Percentiles rank a stretch among this genome's conserved stretches.
phyloP scores from a whole-genome alignment of 2,888 invertebrate species.

The Clunio marinus region DNA sequence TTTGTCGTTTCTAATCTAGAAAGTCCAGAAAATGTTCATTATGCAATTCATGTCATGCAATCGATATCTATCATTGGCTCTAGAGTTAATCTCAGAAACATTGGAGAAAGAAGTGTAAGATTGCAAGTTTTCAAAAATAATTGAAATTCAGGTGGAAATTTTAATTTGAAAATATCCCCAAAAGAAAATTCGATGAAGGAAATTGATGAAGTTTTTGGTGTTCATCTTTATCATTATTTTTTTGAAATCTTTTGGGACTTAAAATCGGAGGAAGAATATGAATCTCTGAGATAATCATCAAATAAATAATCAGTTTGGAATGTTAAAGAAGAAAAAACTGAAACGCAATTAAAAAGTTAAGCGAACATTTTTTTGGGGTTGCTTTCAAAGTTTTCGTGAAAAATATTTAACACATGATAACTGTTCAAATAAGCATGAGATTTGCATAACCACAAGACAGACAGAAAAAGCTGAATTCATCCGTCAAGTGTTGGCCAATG shows the following conservation, averaged over 20 bases:
- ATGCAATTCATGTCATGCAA: too few species aligned
- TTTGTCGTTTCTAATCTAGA: too few species aligned
- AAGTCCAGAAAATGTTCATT: too few species aligned
- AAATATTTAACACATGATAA: neutral
- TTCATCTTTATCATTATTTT: too few species aligned
- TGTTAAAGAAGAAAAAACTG: neutral
- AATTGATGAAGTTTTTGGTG: neutral
- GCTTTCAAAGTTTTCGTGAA: neutral
- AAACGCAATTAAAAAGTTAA: neutral
- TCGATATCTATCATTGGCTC: too few species aligned
- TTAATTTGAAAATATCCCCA: neutral
- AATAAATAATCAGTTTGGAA: neutral
- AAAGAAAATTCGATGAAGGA: neutral
- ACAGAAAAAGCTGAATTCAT: neutral
- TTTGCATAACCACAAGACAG: neutral
- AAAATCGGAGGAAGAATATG: too few species aligned
- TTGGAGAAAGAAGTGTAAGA: neutral
- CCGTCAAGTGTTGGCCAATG: neutral
- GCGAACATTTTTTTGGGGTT: too few species aligned
- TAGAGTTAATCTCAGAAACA: too few species aligned
- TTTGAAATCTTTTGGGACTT: too few species aligned
- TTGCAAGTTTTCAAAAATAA: too few species aligned
- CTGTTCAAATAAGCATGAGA: neutral
- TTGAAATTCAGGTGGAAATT: too few species aligned
- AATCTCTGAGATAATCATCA: neutral